Conservation (phyloP, 1,140 invertebrate genomes). For the Dryas iulia region DNA sequence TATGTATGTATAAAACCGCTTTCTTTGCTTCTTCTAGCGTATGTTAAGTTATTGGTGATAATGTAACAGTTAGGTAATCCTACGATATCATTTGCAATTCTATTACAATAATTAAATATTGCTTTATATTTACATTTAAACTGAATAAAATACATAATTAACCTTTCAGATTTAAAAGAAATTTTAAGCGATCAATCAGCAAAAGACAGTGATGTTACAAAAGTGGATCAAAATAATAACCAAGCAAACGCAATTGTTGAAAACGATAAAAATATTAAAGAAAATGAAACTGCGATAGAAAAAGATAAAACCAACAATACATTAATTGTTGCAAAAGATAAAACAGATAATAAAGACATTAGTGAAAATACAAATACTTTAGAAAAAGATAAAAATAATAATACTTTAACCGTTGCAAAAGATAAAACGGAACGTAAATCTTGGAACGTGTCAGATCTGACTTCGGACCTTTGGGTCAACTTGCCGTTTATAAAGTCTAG, state of each 20-base stretch:
- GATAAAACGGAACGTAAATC: conserved; percentile 48
- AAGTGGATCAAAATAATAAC: not conserved
- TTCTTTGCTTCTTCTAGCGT: too few relatives aligned
- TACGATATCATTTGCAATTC: too few relatives aligned
- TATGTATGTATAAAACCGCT: too few relatives aligned
- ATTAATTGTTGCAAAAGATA: conserved; percentile 9
- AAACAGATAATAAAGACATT: conserved; percentile 32
- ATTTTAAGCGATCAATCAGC: not conserved
- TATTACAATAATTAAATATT: too few relatives aligned
- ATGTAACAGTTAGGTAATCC: too few relatives aligned
- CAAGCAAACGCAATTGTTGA: not conserved
- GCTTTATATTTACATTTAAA: too few relatives aligned
- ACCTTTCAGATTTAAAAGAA: not conserved
- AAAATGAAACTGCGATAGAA: not conserved
- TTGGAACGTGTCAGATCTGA: conserved; percentile 67
- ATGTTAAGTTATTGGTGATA: too few relatives aligned
- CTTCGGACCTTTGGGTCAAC: conserved; percentile 62
- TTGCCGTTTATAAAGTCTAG: conserved; percentile 60
- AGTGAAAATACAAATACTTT: not conserved
- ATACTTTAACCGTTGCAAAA: not conserved
- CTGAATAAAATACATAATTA: too few relatives aligned
- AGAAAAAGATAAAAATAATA: conserved; percentile 1
- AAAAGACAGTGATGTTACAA: not conserved
- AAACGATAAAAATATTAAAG: not conserved
- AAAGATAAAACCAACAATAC: not conserved